Percentiles rank a stretch among this genome's conserved stretches.
phyloP scores from a whole-genome alignment of 2,113 vertebrate genomes.

The Sorex fumeus region DNA sequence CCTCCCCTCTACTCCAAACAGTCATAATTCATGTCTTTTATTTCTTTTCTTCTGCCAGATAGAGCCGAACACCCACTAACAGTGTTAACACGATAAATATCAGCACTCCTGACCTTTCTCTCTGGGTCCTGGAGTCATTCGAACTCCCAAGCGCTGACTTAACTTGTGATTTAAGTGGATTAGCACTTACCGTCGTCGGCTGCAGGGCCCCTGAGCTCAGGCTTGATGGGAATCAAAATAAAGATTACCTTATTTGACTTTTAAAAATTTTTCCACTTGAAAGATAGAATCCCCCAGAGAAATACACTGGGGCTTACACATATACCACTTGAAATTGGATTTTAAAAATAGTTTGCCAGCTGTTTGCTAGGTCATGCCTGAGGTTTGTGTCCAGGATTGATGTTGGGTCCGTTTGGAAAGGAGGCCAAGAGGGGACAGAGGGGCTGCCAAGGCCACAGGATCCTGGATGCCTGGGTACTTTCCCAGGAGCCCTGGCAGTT shows the following conservation, averaged over 20 bases:
- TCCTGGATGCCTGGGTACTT: slow-evolving; percentile 69
- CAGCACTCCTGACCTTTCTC: slow-evolving; percentile 70
- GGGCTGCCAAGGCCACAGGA: slow-evolving; percentile 50
- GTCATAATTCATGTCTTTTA: neutral
- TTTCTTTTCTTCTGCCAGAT: slow-evolving; percentile 39
- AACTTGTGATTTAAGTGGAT: slow-evolving; percentile 66
- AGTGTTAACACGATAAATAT: slow-evolving; percentile 49
- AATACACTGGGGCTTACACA: slow-evolving; percentile 57
- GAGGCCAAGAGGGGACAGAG: slow-evolving; percentile 49
- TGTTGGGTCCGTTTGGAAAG: slow-evolving; percentile 32
- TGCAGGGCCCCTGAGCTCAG: neutral
- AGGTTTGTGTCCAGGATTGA: slow-evolving; percentile 60
- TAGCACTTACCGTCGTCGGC: slow-evolving; percentile 36
- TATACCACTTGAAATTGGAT: slow-evolving; percentile 75
- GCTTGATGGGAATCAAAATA: slow-evolving; percentile 65
- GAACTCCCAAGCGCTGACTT: slow-evolving; percentile 1
- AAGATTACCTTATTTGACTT: slow-evolving; percentile 83
- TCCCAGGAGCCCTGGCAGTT: slow-evolving; percentile 78
- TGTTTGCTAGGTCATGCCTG: slow-evolving; percentile 67
- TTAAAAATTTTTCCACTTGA: slow-evolving; percentile 68
- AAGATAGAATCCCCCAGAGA: slow-evolving; percentile 74
- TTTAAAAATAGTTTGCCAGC: slow-evolving; percentile 80
- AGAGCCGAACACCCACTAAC: slow-evolving; percentile 40
- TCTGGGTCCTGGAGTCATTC: neutral
- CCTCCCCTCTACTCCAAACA: neutral